Evolutionary conservation across 2,888 invertebrate species (phyloP).

Genomic region (Lamellibrachia columna): DNA sequence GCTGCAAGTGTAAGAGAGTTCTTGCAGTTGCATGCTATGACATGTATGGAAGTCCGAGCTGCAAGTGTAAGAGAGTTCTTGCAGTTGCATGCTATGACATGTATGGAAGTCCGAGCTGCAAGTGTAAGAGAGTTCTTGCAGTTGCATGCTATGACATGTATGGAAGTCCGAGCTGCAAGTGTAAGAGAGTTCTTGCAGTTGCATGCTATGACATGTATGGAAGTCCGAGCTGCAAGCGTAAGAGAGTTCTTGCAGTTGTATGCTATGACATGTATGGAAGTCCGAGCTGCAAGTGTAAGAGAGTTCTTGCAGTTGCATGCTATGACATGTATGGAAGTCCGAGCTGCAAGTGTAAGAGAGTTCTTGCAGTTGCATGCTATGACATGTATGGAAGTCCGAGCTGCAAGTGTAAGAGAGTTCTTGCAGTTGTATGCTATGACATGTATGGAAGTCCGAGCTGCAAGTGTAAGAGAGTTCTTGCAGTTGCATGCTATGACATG

Average conservation of each 20-base stretch:
- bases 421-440: not conserved
- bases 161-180: slow-evolving; percentile 71
- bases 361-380: not conserved
- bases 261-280: too few relatives aligned
- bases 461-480: not conserved
- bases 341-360: slow-evolving; percentile 64
- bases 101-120: slow-evolving; percentile 74
- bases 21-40: not conserved
- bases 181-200: not conserved
- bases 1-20: slow-evolving; percentile 38
- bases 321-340: too few relatives aligned
- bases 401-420: slow-evolving; percentile 31
- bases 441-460: too few relatives aligned
- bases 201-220: not conserved
- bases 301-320: not conserved
- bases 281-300: slow-evolving; percentile 69
- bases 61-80: slow-evolving; percentile 8
- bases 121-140: not conserved
- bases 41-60: too few relatives aligned
- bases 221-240: slow-evolving; percentile 70
- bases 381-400: too few relatives aligned
- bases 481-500: not conserved
- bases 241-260: not conserved
- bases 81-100: not conserved
- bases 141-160: not conserved